These are phyloP conservation scores for Ictidomys tridecemlineatus DNA, from an alignment of 2,113 vertebrate genomes.

Conservation along the genomic window DNA sequence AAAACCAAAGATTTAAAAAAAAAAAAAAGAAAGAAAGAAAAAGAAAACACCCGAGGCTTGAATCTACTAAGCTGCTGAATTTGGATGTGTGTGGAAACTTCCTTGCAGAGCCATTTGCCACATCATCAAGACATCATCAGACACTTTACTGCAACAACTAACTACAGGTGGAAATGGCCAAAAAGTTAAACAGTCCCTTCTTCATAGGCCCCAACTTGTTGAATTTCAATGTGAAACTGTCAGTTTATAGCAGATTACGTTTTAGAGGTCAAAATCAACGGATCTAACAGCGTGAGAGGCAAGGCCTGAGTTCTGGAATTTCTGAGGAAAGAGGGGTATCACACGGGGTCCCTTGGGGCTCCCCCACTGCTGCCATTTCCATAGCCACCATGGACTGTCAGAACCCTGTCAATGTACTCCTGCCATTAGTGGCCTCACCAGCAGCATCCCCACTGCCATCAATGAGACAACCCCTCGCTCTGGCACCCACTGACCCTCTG, in stretches of 20 bases:
- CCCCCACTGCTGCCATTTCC: neutral
- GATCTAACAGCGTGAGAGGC: neutral
- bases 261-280: neutral
- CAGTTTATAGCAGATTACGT: neutral
- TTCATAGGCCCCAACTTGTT: neutral
- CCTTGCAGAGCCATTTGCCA: neutral
- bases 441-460: fast-evolving
- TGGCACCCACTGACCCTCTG: fast-evolving
- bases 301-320: too few species aligned
- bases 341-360: fast-evolving
- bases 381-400: neutral
- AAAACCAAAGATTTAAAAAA: neutral
- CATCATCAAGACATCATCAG: neutral
- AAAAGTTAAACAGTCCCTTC: neutral
- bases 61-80: neutral
- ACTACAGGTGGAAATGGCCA: neutral
- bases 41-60: neutral
- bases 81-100: neutral
- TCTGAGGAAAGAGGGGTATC: neutral
- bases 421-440: neutral
- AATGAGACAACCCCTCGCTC: neutral
- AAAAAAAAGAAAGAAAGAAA: neutral
- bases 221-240: neutral
- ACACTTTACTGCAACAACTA: neutral
- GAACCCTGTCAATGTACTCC: neutral